A percentile compares a stretch with the other conserved stretches of the same genome.
These are phyloP conservation scores for Eulemur rufifrons DNA, from an alignment of 2,113 vertebrate genomes.

Conservation along the genomic window DNA sequence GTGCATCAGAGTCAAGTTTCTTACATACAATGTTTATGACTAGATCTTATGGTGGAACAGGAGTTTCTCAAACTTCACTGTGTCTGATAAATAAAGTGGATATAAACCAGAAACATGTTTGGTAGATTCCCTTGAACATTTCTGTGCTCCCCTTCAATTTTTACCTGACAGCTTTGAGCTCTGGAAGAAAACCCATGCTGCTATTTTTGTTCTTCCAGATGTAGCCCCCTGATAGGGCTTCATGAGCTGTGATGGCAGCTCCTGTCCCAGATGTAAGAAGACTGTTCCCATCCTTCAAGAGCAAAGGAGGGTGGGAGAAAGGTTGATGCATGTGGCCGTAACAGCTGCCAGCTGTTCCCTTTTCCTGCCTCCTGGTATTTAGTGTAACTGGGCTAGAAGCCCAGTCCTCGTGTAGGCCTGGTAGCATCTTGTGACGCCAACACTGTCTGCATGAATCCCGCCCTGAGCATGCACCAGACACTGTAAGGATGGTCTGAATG, in stretches of 20 bases:
- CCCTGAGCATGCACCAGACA: not conserved
- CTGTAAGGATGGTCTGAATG: not conserved
- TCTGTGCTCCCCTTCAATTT: not conserved
- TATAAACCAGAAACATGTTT: not conserved
- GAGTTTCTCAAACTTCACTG: not conserved
- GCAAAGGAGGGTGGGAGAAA: not conserved
- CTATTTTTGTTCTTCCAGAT: not conserved
- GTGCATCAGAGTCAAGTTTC: not conserved
- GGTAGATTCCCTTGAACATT: not conserved
- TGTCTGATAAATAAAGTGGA: not conserved
- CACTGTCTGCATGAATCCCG: not conserved
- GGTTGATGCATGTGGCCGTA: not conserved
- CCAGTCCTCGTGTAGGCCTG: constrained; percentile 39
- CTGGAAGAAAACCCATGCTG: constrained; percentile 4
- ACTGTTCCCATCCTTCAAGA: constrained; percentile 3
- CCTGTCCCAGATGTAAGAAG: not conserved
- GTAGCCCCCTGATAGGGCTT: not conserved
- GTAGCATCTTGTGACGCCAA: constrained; percentile 43
- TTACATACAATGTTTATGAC: not conserved
- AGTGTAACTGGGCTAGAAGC: constrained; percentile 20
- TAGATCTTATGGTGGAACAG: not conserved
- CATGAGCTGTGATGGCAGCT: not conserved
- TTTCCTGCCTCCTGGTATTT: not conserved
- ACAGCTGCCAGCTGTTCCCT: constrained; percentile 26
- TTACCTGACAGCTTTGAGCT: not conserved